Evolutionary conservation across 1,140 invertebrate genomes (phyloP).

Genomic region (Vollenhovia emeryi): DNA sequence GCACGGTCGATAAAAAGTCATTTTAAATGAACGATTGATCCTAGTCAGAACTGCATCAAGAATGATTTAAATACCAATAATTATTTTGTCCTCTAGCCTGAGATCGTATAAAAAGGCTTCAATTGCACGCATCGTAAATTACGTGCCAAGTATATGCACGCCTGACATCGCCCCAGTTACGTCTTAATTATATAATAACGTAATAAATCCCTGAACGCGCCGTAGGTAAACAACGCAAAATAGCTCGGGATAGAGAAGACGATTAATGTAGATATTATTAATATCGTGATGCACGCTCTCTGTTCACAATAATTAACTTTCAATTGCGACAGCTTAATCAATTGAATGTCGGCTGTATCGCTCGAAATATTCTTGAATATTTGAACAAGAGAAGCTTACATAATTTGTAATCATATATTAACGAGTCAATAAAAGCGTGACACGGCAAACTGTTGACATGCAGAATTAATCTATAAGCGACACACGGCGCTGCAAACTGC

Average conservation of each 20-base stretch:
- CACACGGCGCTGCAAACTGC: conserved; percentile 28
- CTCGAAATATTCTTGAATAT: conserved; percentile 17
- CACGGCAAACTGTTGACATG: conserved; percentile 36
- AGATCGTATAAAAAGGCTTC: neutral
- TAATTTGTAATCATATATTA: conserved; percentile 41
- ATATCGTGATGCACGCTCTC: neutral
- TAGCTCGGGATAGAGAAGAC: neutral
- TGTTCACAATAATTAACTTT: conserved; percentile 29
- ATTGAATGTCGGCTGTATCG: neutral
- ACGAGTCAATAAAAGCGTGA: conserved; percentile 43
- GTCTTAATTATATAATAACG: neutral
- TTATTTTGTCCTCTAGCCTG: neutral
- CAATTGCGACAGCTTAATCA: neutral
- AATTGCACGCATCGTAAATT: neutral
- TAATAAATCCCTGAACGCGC: conserved; percentile 1
- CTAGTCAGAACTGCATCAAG: neutral
- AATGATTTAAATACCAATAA: neutral
- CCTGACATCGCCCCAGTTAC: neutral
- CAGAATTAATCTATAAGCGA: conserved; percentile 44
- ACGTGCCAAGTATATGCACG: neutral
- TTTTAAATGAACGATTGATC: conserved; percentile 17
- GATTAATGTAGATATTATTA: conserved; percentile 11
- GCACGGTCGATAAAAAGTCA: neutral
- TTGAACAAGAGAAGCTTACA: neutral
- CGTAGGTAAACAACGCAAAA: neutral